Evolutionary conservation across 2,113 vertebrate genomes (phyloP).

Genomic region (Polypterus senegalus): DNA sequence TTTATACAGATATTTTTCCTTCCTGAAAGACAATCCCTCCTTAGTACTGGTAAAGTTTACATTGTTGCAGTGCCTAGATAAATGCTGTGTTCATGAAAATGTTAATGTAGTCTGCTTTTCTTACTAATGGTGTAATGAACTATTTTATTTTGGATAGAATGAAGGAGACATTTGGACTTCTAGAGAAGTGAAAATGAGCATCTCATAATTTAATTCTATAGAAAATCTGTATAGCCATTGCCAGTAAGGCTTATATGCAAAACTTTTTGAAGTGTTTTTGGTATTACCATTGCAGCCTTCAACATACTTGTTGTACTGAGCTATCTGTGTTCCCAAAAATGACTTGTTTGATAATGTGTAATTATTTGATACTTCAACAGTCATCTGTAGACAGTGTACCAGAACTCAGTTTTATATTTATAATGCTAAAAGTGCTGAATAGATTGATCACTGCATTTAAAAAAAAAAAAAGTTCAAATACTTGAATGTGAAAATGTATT

Average conservation of each 20-base stretch:
- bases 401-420: background rate
- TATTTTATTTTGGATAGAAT: background rate
- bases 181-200: background rate
- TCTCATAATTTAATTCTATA: background rate
- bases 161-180: background rate
- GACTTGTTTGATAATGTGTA: background rate
- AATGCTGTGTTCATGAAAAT: background rate
- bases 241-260: background rate
- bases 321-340: background rate
- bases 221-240: background rate
- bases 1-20: background rate
- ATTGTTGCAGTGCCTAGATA: background rate
- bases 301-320: background rate
- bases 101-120: background rate
- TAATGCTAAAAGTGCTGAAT: background rate
- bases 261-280: background rate
- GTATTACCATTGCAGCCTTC: background rate
- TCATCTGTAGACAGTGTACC: background rate
- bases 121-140: background rate
- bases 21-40: background rate
- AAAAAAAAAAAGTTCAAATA: slow-evolving; percentile 24
- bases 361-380: background rate
- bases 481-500: slow-evolving; percentile 42
- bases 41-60: background rate
- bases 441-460: slow-evolving; percentile 10